Percentiles rank a stretch among this genome's conserved stretches.
These are phyloP conservation scores for Pogonus chalceus DNA, from an alignment of 1,140 invertebrate genomes.

Conservation along the genomic window DNA sequence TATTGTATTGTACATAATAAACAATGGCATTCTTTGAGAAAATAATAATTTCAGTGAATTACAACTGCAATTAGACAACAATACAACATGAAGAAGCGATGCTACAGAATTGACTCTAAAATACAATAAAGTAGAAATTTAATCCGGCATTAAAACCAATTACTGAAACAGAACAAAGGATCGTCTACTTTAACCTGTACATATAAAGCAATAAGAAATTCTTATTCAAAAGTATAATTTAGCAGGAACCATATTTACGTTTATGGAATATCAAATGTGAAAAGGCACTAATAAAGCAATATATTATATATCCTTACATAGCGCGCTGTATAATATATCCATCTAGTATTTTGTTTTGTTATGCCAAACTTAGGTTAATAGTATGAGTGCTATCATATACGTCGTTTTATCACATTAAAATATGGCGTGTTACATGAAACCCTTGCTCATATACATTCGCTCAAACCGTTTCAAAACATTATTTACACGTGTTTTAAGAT, in stretches of 20 bases:
- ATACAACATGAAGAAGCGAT: no score
- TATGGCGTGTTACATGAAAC: constrained; percentile 6
- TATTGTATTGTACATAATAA: no score
- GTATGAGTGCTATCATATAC: constrained; percentile 6
- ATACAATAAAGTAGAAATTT: no score
- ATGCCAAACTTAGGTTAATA: constrained; percentile 1
- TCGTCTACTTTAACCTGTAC: not conserved
- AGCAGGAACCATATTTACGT: not conserved
- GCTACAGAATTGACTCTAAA: no score
- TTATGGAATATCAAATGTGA: not conserved
- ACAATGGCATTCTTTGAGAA: no score
- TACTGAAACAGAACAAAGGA: not conserved
- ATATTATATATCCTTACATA: not conserved
- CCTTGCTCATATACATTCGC: not conserved
- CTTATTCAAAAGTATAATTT: constrained; percentile 2
- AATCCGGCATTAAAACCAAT: not conserved
- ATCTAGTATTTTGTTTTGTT: no score
- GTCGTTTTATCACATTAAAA: not conserved
- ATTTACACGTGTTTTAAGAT: not conserved
- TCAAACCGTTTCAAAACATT: not conserved
- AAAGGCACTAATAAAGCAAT: constrained; percentile 1
- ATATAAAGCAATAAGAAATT: not conserved
- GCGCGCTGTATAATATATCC: not conserved
- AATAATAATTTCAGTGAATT: no score
- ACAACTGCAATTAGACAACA: no score